Base-by-base conservation (phyloP, 2,797 vertebrate genomes). In the Chromobotia macracanthus region DNA sequence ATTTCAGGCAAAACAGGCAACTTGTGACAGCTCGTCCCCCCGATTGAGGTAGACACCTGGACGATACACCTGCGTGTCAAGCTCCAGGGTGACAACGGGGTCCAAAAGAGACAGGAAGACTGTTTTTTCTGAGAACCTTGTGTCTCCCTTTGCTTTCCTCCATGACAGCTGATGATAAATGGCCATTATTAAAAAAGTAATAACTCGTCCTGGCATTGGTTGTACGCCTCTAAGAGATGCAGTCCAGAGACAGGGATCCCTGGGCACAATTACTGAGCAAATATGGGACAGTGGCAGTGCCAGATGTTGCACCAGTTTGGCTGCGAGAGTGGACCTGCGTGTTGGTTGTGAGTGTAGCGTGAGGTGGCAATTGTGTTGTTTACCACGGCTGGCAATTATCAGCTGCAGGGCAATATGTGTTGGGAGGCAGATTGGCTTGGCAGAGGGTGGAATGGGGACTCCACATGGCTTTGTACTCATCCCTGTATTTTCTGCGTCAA, bases 81-180 rank as follows among this genome's bases (percentile, higher is more conserved):
- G 65, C 76, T 80, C 76, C 35, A 56, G 69, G 31, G 44, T 31
- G 64, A 77, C 82, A 75, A 79, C 35, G 50, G 63, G 23, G 76
- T 77, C 75, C 80, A 71, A 82, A 74, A 79, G 80, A 76, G 55
- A 64, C 76, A 75, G 83, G 81, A 80, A 85, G 83, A 82, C 41
- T 44, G 41, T 44, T 44, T 44, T 44, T 11, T 10, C 35, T 1
- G 61, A 80, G 61, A 69, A 72, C 68, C 70, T 77, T 80, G 80
- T 25, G 76, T 63, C 67, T 73, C 58, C 68, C 77, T 80, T 69
- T 77, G 73, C 74, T 83, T 77, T 75, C 50, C 56, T 44, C 9
- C 0, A 2, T 93, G 92, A 91, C 91, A 93, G 89, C 80, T 72
- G 86, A 93, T 92, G 93, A 94, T 93, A 84, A 91, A 93, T 93